Percentiles rank a stretch among this genome's conserved stretches.
Conservation (phyloP, 2,113 vertebrate species). For the Labeo rohita region DNA sequence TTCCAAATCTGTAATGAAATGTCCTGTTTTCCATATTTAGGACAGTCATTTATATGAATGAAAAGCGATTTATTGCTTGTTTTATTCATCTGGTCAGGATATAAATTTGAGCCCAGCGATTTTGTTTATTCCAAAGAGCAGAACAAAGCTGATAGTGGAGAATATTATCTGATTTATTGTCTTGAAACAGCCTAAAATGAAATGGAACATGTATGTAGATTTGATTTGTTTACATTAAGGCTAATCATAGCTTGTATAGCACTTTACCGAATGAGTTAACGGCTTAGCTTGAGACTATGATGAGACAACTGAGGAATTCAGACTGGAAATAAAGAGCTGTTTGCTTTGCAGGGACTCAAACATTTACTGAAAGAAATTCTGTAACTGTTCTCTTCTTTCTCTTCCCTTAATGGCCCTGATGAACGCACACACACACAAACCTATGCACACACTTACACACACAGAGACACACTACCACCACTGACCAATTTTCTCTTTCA, state of each 20-base stretch:
- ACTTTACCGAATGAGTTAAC: not conserved
- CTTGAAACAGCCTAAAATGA: not conserved
- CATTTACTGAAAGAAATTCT: conserved; percentile 25
- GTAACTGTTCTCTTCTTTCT: conserved; percentile 15
- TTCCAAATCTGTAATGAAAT: too few species aligned
- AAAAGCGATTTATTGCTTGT: not conserved
- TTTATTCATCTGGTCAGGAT: not conserved
- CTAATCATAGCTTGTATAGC: not conserved
- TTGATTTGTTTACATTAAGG: not conserved
- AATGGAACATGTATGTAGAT: not conserved
- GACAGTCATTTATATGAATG: not conserved
- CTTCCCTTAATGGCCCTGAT: not conserved
- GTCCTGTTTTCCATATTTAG: not conserved
- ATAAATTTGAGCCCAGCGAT: not conserved
- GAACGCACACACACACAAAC: not conserved
- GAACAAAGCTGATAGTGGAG: not conserved
- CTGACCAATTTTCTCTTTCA: conserved; percentile 39
- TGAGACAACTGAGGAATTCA: conserved; percentile 8
- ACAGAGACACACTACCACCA: not conserved
- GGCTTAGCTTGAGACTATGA: not conserved
- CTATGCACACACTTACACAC: not conserved
- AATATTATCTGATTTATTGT: not conserved
- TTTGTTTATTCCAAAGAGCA: not conserved
- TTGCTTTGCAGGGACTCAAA: conserved; percentile 20
- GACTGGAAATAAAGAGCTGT: conserved; percentile 9